Percentiles rank a stretch among this genome's conserved stretches.
phyloP scores from a whole-genome alignment of 2,797 vertebrate genomes.

The Urophycis tenuis region DNA sequence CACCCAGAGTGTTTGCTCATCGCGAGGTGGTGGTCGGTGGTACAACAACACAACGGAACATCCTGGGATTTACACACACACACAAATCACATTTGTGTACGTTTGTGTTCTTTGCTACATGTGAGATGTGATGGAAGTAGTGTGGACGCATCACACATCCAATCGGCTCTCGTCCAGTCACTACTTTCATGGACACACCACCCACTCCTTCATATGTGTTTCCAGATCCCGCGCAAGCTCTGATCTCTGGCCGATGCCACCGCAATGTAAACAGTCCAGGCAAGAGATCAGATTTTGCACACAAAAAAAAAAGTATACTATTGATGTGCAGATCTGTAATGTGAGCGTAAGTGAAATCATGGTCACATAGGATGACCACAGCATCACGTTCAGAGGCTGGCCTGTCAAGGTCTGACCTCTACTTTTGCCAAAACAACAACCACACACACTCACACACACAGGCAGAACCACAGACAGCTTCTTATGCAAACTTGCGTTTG shows the following conservation, averaged over 20 bases:
- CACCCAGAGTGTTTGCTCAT: constrained; percentile 4
- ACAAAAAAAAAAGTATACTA: background rate
- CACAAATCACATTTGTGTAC: background rate
- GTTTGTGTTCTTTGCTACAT: background rate
- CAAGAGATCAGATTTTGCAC: background rate
- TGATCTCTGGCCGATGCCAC: background rate
- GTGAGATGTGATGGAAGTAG: background rate
- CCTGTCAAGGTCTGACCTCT: background rate
- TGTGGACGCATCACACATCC: background rate
- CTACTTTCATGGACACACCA: background rate
- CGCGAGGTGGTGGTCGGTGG: background rate
- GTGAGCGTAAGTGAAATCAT: background rate
- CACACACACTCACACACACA: background rate
- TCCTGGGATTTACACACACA: background rate
- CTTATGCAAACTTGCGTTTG: constrained; percentile 17
- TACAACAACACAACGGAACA: background rate
- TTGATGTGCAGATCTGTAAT: constrained; percentile 1
- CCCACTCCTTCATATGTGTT: background rate
- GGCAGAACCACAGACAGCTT: constrained; percentile 12
- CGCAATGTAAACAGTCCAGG: background rate
- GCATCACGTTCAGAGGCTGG: background rate
- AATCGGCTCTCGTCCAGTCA: background rate
- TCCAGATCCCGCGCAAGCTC: background rate
- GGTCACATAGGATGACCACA: background rate
- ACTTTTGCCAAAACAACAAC: background rate